Evolutionary conservation across 23 tunicate genomes (phyloP), one percentile per base, ranked within the genome.

Genomic region (Botrylloides violaceus): DNA sequence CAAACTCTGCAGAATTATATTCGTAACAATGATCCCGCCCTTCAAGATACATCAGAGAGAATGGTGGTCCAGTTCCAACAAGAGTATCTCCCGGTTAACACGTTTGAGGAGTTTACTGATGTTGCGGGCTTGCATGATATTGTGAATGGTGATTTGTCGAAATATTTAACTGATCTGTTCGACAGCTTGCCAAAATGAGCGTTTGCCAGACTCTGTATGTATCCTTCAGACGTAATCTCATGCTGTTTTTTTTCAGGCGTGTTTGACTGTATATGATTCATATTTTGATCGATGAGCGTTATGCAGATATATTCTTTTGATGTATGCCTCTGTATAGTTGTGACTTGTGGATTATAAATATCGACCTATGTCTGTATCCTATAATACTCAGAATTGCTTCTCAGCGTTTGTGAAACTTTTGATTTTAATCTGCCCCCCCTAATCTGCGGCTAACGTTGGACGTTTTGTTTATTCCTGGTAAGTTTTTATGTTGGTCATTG

Each of bases 1-100:
- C 20, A 70, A 85, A 77, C 39, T 30, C 83, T 92, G 3, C 82
- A 80, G 34, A 80, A 71, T 58, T 92, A 84, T 66, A 92, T 92
- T 32, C 98, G 98, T 3, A 79, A 92, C 70, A 92, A 84, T 68
- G 92, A 84, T 76, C 34, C 65, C 34, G 87, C 66, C 58, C 73
- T 92, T 34, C 82, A 65, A 30, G 87, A 84, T 1, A 77, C 84
- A 3, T 82, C 83, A 7, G 98, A 92, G 49, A 92, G 83, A 53
- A 79, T 84, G 85, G 78, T 90, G 70, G 43, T 32, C 32, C 78
- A 58, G 55, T 83, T 90, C 30, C 79, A 88, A 79, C 82, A 82
- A 49, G 96, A 88, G 35, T 57, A 66, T 55, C 32, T 88, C 19
- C 78, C 79, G 6, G 78, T 86, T 31, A 83, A 77, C 3, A 77